Evolutionary conservation across 2,113 vertebrate genomes (phyloP).

Genomic region (Hippopotamus amphibius): DNA sequence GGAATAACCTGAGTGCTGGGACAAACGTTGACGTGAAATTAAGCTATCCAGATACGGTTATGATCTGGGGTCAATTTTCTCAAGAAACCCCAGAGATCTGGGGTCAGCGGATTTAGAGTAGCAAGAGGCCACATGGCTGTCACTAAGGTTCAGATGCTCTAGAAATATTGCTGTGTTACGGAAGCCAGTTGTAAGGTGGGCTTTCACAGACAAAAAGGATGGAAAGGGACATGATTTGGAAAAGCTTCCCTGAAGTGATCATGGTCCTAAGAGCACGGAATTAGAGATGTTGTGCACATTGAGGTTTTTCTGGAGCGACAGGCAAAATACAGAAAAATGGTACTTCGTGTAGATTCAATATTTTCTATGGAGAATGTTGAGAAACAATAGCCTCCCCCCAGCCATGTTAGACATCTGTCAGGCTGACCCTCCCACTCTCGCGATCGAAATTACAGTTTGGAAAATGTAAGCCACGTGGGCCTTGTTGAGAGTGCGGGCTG

Average conservation of each 20-base stretch:
- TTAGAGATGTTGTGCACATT: not conserved
- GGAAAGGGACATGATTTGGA: not conserved
- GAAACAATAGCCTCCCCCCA: not conserved
- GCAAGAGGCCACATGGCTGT: not conserved
- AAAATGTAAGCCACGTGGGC: not conserved
- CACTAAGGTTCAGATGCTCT: not conserved
- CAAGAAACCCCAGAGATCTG: not conserved
- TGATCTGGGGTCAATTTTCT: not conserved
- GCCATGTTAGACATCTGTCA: not conserved
- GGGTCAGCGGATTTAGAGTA: not conserved
- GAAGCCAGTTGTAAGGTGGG: not conserved
- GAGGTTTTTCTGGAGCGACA: not conserved
- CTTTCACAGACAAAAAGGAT: not conserved
- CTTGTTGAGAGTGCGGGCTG: not conserved
- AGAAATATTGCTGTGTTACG: not conserved
- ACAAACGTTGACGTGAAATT: not conserved
- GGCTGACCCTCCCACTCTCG: not conserved
- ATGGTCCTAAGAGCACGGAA: not conserved
- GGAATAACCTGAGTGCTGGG: not conserved
- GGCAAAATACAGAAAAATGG: not conserved
- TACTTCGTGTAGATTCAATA: not conserved
- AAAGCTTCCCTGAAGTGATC: not conserved
- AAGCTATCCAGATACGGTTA: not conserved
- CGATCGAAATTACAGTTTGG: not conserved
- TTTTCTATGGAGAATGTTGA: not conserved